Evolutionary conservation across 2,888 invertebrate genomes (phyloP).

Genomic region (Limnephilus marmoratus): DNA sequence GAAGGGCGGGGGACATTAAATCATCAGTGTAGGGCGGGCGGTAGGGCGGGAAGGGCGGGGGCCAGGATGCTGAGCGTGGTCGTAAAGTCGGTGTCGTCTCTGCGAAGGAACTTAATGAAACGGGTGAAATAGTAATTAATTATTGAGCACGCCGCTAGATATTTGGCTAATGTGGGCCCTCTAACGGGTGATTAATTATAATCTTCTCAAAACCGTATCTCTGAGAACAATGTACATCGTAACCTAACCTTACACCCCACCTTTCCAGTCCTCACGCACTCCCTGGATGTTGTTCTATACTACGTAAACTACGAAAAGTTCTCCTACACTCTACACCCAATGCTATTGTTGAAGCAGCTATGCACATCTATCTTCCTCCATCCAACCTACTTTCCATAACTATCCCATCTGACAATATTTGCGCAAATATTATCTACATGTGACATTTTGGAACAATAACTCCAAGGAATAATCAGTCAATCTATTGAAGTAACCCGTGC

Average conservation of each 20-base stretch:
- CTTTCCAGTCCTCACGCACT: neutral
- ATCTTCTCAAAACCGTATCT: neutral
- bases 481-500: too few species aligned
- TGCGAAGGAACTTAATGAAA: slow-evolving; percentile 29
- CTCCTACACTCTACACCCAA: too few species aligned
- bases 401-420: too few species aligned
- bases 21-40: slow-evolving; percentile 20
- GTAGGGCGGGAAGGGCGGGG: neutral
- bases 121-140: slow-evolving; percentile 21
- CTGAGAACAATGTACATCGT: neutral
- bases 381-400: too few species aligned
- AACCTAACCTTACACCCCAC: neutral
- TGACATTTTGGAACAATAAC: too few species aligned
- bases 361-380: too few species aligned
- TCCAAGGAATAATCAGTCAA: too few species aligned
- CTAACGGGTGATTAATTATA: neutral
- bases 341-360: too few species aligned
- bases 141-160: neutral
- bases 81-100: slow-evolving; percentile 35
- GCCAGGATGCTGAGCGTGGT: neutral
- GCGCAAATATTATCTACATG: too few species aligned
- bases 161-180: neutral
- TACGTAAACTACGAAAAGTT: too few species aligned
- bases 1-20: slow-evolving; percentile 28
- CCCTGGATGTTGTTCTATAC: neutral